Conservation (phyloP, 2,797 vertebrate species). For the Micropoecilia bifurca region DNA sequence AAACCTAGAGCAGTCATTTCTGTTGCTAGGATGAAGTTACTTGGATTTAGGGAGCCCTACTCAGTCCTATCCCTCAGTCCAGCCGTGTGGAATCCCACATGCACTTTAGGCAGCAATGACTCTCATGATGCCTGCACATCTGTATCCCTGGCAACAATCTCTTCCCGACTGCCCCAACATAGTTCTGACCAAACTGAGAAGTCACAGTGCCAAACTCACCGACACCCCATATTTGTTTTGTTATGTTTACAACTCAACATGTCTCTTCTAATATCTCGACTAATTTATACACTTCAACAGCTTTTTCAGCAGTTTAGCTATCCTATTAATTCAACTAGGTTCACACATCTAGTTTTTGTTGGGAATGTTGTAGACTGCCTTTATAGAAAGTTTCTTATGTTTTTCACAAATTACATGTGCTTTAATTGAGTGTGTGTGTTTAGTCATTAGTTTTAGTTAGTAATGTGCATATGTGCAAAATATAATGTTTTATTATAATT, state of each 20-base stretch:
- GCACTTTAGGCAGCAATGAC: background rate
- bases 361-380: background rate
- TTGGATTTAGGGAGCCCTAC: background rate
- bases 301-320: background rate
- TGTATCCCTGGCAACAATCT: background rate
- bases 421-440: background rate
- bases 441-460: background rate
- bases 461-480: background rate
- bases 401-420: background rate
- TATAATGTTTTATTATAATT: background rate
- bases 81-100: background rate
- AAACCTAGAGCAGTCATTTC: background rate
- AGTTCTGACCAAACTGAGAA: background rate
- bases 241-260: background rate
- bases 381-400: background rate
- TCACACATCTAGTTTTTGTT: background rate
- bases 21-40: background rate
- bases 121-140: background rate
- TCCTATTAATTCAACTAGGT: background rate
- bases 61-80: background rate
- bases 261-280: background rate
- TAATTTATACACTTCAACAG: background rate
- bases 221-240: background rate
- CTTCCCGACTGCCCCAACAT: too few relatives aligned
- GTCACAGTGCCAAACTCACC: background rate